phyloP scores from a whole-genome alignment of 2,797 vertebrate genomes.

The Paguma larvata region DNA sequence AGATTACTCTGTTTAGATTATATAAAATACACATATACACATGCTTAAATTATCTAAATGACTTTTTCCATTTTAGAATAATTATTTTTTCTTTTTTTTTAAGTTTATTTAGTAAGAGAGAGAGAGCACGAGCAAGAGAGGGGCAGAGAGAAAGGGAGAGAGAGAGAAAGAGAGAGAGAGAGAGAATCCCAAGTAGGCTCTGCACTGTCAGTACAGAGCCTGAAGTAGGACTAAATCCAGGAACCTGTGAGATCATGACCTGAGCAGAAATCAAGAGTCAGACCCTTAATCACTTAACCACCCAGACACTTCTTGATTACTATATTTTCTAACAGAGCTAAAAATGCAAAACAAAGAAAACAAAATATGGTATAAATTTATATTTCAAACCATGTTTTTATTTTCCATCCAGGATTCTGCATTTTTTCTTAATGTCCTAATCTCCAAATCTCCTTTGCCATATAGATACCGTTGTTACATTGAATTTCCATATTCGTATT shows the following conservation, averaged over 20 bases:
- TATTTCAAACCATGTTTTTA: neutral
- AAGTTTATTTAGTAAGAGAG: too few relatives aligned
- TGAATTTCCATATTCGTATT: conserved; percentile 26
- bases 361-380: neutral
- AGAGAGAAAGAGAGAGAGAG: too few relatives aligned
- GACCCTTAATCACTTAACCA: too few relatives aligned
- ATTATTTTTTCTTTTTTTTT: too few relatives aligned
- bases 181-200: too few relatives aligned
- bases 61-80: neutral
- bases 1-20: conserved; percentile 3
- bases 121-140: too few relatives aligned
- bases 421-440: neutral
- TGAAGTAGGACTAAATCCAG: too few relatives aligned
- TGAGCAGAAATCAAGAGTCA: too few relatives aligned
- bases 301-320: neutral
- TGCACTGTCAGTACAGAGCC: too few relatives aligned
- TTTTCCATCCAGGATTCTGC: neutral
- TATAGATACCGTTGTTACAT: neutral
- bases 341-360: neutral
- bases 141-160: too few relatives aligned
- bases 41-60: neutral
- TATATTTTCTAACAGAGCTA: neutral
- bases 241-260: too few relatives aligned
- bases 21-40: neutral
- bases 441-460: neutral